phyloP scores from a whole-genome alignment of 2,797 vertebrate species.

The Glyptemys insculpta region DNA sequence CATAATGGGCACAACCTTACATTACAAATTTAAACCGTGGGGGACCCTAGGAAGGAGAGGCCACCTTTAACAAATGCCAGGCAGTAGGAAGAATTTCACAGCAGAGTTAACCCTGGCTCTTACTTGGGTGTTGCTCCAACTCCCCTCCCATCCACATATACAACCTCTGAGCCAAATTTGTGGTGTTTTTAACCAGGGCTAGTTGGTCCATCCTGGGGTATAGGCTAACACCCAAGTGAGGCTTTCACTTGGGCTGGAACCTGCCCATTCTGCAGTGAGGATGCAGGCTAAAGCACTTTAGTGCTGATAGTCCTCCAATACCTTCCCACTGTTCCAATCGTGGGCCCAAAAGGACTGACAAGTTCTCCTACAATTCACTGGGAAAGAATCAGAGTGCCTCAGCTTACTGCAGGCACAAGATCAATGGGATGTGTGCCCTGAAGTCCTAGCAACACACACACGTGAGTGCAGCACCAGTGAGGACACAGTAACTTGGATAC shows the following conservation, averaged over 20 bases:
- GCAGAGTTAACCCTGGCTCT: neutral
- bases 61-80: neutral
- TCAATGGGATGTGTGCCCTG: neutral
- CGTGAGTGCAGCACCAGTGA: neutral
- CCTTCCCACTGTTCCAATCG: neutral
- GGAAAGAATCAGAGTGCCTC: neutral
- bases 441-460: neutral
- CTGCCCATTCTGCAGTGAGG: neutral
- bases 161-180: neutral
- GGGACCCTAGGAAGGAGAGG: slow-evolving; percentile 47
- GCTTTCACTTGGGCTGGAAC: neutral
- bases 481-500: neutral
- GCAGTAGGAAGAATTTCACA: neutral
- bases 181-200: neutral
- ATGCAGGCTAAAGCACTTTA: neutral
- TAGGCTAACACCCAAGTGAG: neutral
- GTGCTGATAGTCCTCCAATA: neutral
- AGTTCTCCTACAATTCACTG: neutral
- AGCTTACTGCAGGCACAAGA: neutral
- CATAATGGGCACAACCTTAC: slow-evolving; percentile 20
- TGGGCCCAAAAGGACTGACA: neutral
- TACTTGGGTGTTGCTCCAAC: neutral
- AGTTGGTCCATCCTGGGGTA: neutral
- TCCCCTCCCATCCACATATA: neutral
- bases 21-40: slow-evolving; percentile 17